Evolutionary conservation across 2,113 vertebrate genomes (phyloP).

Genomic region (Grallaria varia): DNA sequence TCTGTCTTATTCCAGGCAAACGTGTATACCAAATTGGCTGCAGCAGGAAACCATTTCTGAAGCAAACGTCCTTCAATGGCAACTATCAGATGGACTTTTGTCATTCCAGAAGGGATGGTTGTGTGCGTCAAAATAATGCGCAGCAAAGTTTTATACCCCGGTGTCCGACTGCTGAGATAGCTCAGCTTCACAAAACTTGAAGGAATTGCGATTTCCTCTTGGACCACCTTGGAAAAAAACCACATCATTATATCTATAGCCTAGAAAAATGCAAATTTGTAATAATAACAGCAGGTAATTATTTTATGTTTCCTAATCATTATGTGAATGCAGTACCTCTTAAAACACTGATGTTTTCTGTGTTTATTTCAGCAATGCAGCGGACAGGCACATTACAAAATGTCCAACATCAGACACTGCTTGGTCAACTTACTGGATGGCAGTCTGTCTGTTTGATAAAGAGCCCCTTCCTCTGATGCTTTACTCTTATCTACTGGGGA

Average conservation of each 20-base stretch:
- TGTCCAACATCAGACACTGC: background rate
- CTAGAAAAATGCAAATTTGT: background rate
- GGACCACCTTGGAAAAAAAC: slow-evolving; percentile 83
- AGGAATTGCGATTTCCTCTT: slow-evolving; percentile 91
- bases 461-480: background rate
- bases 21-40: slow-evolving; percentile 87
- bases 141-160: slow-evolving; percentile 91
- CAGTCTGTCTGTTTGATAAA: background rate
- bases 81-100: slow-evolving; percentile 90
- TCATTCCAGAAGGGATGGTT: slow-evolving; percentile 81
- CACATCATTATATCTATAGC: background rate
- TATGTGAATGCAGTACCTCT: background rate
- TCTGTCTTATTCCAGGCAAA: slow-evolving; percentile 98
- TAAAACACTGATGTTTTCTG: background rate
- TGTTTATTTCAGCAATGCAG: background rate
- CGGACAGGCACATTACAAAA: background rate
- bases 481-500: background rate
- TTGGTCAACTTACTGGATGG: background rate
- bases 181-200: slow-evolving; percentile 92
- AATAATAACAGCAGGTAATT: background rate
- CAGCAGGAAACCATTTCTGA: slow-evolving; percentile 94
- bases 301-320: background rate
- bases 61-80: slow-evolving; percentile 90
- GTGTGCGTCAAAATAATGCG: slow-evolving; percentile 90
- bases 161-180: slow-evolving; percentile 91